phyloP scores from a whole-genome alignment of 2,888 invertebrate genomes.

The Diachrysia chrysitis region DNA sequence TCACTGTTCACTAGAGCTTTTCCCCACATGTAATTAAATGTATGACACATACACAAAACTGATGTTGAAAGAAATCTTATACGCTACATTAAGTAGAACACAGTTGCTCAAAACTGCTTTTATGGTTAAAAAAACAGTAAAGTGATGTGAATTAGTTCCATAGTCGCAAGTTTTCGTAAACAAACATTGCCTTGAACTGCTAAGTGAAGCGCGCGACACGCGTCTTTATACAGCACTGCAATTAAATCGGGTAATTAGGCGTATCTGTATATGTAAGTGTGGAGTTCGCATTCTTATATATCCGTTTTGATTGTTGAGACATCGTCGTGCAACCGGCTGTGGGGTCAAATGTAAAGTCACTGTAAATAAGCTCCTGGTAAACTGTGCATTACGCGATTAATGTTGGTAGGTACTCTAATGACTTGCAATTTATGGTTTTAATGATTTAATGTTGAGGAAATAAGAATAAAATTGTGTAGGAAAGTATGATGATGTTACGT shows the following conservation, averaged over 20 bases:
- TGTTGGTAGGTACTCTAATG: conserved; percentile 13
- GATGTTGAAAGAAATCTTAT: conserved; percentile 1
- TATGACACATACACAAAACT: background rate
- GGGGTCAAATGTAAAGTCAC: conserved; percentile 60
- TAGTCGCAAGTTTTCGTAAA: conserved; percentile 59
- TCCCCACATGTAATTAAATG: background rate
- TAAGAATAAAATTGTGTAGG: too few relatives aligned
- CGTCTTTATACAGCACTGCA: conserved; percentile 62
- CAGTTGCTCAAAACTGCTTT: conserved; percentile 14
- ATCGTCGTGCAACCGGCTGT: conserved; percentile 38
- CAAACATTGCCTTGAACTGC: conserved; percentile 71
- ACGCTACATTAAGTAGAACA: conserved; percentile 12
- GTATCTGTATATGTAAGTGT: conserved; percentile 58
- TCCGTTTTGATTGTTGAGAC: conserved; percentile 57
- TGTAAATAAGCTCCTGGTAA: conserved; percentile 10
- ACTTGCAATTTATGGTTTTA: conserved; percentile 7
- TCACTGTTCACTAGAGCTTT: background rate
- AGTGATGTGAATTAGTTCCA: conserved; percentile 27
- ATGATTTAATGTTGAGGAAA: background rate
- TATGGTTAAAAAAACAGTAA: conserved; percentile 2
- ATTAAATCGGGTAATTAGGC: conserved; percentile 64
- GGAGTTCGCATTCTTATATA: conserved; percentile 60
- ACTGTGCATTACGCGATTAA: conserved; percentile 7
- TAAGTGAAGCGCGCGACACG: conserved; percentile 57
- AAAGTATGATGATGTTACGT: too few relatives aligned